A percentile compares a stretch with the other conserved stretches of the same genome.
Conservation (phyloP, 2,888 invertebrate species). For the Troglohyphantes excavatus region DNA sequence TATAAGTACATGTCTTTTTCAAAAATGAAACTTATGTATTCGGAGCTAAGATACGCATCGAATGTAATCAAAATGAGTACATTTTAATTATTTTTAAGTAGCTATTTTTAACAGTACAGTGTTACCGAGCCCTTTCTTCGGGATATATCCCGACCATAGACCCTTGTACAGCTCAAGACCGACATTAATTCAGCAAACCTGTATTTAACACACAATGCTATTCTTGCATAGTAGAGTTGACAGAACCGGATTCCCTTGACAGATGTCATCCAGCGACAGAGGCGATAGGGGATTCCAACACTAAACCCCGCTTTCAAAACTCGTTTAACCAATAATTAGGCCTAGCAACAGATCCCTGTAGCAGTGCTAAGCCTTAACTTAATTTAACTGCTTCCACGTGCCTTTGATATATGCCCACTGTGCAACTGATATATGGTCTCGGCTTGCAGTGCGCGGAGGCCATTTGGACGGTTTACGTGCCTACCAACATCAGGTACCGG, state of each 20-base stretch:
- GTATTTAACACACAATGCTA: too few species aligned
- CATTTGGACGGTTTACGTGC: not conserved
- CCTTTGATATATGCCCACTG: conserved; percentile 32
- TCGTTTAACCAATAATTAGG: conserved; percentile 58
- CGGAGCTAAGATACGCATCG: too few species aligned
- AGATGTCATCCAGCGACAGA: not conserved
- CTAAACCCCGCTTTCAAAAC: conserved; percentile 35
- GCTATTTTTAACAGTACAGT: too few species aligned
- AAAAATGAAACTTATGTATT: too few species aligned
- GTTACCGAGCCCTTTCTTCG: too few species aligned
- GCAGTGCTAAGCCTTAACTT: conserved; percentile 10
- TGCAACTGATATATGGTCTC: conserved; percentile 21
- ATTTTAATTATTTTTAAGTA: too few species aligned
- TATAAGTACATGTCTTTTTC: too few species aligned
- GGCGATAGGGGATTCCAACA: not conserved
- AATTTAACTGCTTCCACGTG: conserved; percentile 33
- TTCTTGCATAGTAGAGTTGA: too few species aligned
- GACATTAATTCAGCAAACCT: too few species aligned
- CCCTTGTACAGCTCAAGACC: too few species aligned
- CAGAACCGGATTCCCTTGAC: not conserved
- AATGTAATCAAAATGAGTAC: too few species aligned
- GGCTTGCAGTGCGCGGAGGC: not conserved
- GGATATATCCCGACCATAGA: too few species aligned
- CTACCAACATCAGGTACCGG: not conserved
- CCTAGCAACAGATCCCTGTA: not conserved